These are phyloP conservation scores for Sylvilagus bachmani DNA, from an alignment of 2,113 vertebrate genomes.

Conservation along the genomic window DNA sequence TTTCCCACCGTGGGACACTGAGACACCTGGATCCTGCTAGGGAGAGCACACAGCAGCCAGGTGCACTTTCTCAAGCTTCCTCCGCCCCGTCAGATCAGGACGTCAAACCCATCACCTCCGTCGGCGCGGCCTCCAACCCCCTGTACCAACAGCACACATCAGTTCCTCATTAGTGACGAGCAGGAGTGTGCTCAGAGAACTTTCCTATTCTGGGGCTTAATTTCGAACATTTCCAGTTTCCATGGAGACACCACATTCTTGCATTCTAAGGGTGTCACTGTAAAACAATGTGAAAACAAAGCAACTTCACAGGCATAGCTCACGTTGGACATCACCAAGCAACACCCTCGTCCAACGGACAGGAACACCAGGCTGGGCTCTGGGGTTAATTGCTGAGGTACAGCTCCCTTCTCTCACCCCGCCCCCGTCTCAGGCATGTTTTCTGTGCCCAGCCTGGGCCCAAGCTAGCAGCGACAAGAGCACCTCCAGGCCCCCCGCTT, in stretches of 20 bases:
- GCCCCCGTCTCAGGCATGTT: not conserved
- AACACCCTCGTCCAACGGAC: conserved; percentile 39
- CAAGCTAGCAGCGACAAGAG: conserved; percentile 62
- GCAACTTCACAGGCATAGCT: conserved; percentile 70
- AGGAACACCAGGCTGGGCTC: not conserved
- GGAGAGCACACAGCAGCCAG: not conserved
- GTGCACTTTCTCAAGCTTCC: not conserved
- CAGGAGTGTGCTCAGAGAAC: conserved; percentile 61
- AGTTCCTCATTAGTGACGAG: conserved; percentile 70
- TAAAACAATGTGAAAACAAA: conserved; percentile 84
- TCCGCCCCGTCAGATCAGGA: conserved; percentile 13
- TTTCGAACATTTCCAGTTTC: conserved; percentile 87
- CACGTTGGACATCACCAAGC: conserved; percentile 64
- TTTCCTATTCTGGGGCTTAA: conserved; percentile 68
- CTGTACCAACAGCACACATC: not conserved
- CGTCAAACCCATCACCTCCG: not conserved
- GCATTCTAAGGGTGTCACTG: conserved; percentile 75
- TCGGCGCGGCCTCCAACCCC: conserved; percentile 25
- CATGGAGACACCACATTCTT: conserved; percentile 85
- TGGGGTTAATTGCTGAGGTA: conserved; percentile 74
- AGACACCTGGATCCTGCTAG: not conserved
- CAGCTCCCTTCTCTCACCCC: conserved; percentile 49
- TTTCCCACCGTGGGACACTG: not conserved
- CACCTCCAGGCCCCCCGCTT: conserved; percentile 70
- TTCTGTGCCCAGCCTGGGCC: conserved; percentile 53